Evolutionary conservation across 30 jellyfish, hydroid and myxozoan species (phyloP).

Genomic region (Cassiopea xamachana): DNA sequence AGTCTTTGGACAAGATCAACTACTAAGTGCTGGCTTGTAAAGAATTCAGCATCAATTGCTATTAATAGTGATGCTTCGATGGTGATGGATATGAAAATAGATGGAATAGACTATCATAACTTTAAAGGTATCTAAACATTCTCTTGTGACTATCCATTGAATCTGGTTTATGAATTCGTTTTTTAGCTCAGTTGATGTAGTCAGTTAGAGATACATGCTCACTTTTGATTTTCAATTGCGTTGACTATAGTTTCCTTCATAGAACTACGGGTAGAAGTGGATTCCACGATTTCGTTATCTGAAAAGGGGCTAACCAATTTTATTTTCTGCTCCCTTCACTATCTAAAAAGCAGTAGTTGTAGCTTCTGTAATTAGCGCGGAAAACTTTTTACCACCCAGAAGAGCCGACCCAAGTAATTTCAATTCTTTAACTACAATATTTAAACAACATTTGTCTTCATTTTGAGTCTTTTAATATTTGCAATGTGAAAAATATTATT

Average conservation of each 20-base stretch:
- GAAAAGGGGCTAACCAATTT: background rate
- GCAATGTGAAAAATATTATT: too few relatives aligned
- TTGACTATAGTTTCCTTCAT: background rate
- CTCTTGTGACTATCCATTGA: background rate
- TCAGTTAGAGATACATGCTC: background rate
- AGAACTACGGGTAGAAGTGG: background rate
- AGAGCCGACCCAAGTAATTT: too few relatives aligned
- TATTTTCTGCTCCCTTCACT: background rate
- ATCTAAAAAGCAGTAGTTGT: too few relatives aligned
- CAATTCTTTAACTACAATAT: too few relatives aligned
- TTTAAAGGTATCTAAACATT: slow-evolving; percentile 10
- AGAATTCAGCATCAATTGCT: slow-evolving; percentile 32
- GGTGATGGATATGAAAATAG: slow-evolving; percentile 47
- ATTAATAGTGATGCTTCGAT: slow-evolving; percentile 8
- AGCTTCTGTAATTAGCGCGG: too few relatives aligned
- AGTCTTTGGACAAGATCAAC: slow-evolving; percentile 51
- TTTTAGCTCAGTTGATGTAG: background rate
- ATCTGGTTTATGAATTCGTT: background rate
- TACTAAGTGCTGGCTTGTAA: slow-evolving; percentile 46
- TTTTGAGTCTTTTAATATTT: too few relatives aligned
- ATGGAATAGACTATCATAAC: background rate
- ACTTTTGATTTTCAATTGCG: too few relatives aligned
- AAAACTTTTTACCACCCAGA: too few relatives aligned
- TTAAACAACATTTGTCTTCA: too few relatives aligned
- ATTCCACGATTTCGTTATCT: background rate